Conservation (phyloP, 2,797 vertebrate species). For the Hemitrygon akajei region DNA sequence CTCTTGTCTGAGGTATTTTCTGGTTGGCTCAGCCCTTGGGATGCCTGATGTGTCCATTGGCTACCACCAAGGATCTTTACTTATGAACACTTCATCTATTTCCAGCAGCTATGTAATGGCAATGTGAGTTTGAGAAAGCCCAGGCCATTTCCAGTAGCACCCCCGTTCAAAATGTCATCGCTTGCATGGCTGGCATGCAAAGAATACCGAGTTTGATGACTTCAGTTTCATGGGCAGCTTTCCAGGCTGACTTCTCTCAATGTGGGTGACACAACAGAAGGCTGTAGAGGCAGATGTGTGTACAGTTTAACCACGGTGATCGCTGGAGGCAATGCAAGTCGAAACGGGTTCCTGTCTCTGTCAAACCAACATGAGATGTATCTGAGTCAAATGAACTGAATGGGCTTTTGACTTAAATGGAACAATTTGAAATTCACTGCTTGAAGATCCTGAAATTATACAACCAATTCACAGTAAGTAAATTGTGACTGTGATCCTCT, state of each 20-base stretch:
- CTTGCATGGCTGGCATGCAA: not conserved
- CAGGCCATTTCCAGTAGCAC: not conserved
- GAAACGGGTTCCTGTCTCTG: not conserved
- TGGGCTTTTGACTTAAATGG: not conserved
- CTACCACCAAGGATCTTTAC: not conserved
- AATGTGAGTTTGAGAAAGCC: not conserved
- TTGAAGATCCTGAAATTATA: not conserved
- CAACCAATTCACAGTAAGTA: not conserved
- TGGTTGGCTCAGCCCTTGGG: not conserved
- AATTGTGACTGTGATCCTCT: not conserved
- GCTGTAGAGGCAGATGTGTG: not conserved
- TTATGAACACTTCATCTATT: not conserved
- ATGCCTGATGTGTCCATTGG: not conserved
- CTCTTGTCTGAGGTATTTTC: not conserved
- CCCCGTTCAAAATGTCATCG: not conserved
- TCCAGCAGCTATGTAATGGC: not conserved
- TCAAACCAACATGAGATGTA: not conserved
- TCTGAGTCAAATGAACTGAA: not conserved
- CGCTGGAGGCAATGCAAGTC: not conserved
- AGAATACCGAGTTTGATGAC: not conserved
- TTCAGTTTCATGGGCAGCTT: not conserved
- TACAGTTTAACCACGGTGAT: not conserved
- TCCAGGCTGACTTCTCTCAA: not conserved
- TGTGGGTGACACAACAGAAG: not conserved
- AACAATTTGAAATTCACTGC: not conserved